Evolutionary conservation across 2,113 vertebrate genomes (phyloP).

Genomic region (Microcebus ravelobensis): DNA sequence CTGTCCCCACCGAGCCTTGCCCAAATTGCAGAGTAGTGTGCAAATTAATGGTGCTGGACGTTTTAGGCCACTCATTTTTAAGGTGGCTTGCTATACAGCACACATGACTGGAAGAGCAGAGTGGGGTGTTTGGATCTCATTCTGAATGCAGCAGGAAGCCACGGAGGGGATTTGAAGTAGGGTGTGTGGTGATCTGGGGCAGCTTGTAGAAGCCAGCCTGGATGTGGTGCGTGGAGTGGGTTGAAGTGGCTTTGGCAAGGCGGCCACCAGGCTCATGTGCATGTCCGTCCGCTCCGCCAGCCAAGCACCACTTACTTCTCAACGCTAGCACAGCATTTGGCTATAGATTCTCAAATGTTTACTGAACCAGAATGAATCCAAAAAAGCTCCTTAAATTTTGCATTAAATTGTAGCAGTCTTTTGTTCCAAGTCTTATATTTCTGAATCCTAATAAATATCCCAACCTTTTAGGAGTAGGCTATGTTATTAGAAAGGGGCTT

Average conservation of each 20-base stretch:
- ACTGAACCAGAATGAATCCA: not conserved
- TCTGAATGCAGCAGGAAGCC: not conserved
- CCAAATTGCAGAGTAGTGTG: not conserved
- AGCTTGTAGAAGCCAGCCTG: not conserved
- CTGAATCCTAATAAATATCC: not conserved
- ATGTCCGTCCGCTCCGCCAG: rapidly evolving
- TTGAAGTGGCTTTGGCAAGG: not conserved
- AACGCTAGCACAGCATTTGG: not conserved
- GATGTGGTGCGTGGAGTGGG: not conserved
- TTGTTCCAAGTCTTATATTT: not conserved
- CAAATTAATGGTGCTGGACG: not conserved
- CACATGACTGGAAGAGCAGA: not conserved
- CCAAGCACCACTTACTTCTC: not conserved
- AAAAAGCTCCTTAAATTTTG: not conserved
- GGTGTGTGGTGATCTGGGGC: not conserved
- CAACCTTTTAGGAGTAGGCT: not conserved
- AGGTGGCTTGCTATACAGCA: not conserved
- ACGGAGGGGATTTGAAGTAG: not conserved
- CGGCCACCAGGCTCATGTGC: rapidly evolving
- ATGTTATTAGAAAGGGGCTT: not conserved
- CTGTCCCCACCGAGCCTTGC: not conserved
- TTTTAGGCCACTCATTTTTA: not conserved
- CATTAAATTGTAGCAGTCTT: not conserved
- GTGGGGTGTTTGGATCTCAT: not conserved
- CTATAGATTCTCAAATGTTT: not conserved